These are phyloP conservation scores for Cyphomyrus discorhynchus DNA, from an alignment of 2,113 vertebrate species.

Conservation along the genomic window DNA sequence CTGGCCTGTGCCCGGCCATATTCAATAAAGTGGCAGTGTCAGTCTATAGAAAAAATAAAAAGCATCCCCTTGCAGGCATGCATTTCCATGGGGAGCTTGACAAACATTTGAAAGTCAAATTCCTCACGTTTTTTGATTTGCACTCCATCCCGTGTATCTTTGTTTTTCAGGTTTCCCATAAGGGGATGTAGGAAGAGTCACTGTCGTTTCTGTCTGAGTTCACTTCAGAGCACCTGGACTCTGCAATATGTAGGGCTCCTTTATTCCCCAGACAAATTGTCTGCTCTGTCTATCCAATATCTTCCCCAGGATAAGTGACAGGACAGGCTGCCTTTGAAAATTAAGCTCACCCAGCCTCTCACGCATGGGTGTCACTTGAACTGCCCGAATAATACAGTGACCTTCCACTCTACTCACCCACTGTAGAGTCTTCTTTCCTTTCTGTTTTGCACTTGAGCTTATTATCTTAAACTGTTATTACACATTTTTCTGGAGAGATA, in stretches of 20 bases:
- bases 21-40: neutral
- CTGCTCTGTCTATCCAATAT: constrained; percentile 4
- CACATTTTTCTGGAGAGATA: neutral
- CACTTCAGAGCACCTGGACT: constrained; percentile 2
- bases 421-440: neutral
- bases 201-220: neutral
- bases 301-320: neutral
- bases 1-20: neutral
- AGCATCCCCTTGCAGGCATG: neutral
- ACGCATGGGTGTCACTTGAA: neutral
- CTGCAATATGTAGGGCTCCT: neutral
- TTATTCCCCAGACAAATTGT: neutral
- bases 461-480: neutral
- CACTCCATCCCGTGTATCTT: neutral
- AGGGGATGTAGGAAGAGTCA: neutral
- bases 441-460: neutral
- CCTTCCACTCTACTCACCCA: neutral
- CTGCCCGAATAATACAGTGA: neutral
- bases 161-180: neutral
- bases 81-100: neutral
- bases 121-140: neutral
- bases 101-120: constrained; percentile 13
- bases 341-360: neutral
- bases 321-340: neutral
- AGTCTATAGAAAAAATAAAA: neutral